phyloP scores from a whole-genome alignment of 2,888 invertebrate genomes.

The Pristionchus arcanus region DNA sequence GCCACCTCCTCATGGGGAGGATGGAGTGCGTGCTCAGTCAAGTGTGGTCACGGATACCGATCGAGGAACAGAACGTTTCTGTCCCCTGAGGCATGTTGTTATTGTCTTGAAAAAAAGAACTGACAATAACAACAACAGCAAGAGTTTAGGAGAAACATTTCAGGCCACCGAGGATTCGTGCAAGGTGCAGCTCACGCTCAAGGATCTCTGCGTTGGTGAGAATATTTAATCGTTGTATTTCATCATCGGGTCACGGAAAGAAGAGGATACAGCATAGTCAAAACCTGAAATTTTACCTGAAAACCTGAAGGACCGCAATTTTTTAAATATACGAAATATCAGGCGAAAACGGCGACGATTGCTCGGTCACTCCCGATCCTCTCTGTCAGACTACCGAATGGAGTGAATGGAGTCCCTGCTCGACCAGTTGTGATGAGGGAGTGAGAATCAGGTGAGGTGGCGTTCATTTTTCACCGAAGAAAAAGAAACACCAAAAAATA shows the following conservation, averaged over 20 bases:
- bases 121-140: neutral
- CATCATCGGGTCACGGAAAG: no score
- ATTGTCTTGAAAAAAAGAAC: conserved; percentile 56
- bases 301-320: no score
- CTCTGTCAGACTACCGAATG: conserved; percentile 79
- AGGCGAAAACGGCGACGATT: conserved; percentile 78
- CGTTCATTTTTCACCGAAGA: no score
- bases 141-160: neutral
- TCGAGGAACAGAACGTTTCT: conserved; percentile 83
- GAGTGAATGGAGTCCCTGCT: conserved; percentile 81
- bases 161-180: conserved; percentile 82
- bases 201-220: conserved; percentile 88
- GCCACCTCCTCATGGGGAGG: conserved; percentile 86
- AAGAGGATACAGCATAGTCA: no score
- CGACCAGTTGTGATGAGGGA: conserved; percentile 81
- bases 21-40: conserved; percentile 89
- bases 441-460: conserved; percentile 83
- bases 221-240: neutral
- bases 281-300: no score
- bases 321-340: neutral
- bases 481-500: no score
- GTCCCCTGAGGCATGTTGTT: conserved; percentile 55
- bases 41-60: conserved; percentile 91
- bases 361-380: conserved; percentile 77
- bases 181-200: conserved; percentile 85